A percentile compares a stretch with the other conserved stretches of the same genome.
Evolutionary conservation across 2,888 invertebrate species (phyloP).

Genomic region (Hololepta plana): DNA sequence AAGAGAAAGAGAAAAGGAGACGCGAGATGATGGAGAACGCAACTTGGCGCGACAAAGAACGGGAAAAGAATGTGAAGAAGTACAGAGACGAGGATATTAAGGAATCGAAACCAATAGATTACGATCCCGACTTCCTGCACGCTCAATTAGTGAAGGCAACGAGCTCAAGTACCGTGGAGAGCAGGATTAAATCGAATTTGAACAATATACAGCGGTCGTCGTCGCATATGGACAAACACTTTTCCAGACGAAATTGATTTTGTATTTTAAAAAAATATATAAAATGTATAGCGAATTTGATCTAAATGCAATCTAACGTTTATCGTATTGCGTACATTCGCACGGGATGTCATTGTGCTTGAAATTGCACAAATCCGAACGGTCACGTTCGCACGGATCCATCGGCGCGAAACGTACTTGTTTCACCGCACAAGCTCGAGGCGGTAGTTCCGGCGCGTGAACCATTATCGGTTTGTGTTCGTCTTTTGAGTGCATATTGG

Average conservation of each 20-base stretch:
- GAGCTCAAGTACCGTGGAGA: slow-evolving; percentile 55
- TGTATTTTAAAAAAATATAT: too few species aligned
- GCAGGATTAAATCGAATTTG: slow-evolving; percentile 70
- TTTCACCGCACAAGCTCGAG: too few species aligned
- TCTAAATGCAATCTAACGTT: too few species aligned
- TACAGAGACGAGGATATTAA: slow-evolving; percentile 40
- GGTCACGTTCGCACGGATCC: too few species aligned
- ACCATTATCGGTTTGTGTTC: too few species aligned
- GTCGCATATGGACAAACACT: slow-evolving; percentile 67
- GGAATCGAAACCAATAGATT: slow-evolving; percentile 26
- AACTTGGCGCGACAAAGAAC: slow-evolving; percentile 43
- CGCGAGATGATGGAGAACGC: slow-evolving; percentile 77
- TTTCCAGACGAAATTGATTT: slow-evolving; percentile 33
- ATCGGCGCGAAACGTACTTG: too few species aligned
- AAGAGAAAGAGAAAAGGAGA: slow-evolving; percentile 50
- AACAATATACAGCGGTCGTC: slow-evolving; percentile 76
- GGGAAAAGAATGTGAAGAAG: slow-evolving; percentile 41
- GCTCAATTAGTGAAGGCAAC: slow-evolving; percentile 48
- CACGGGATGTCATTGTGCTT: too few species aligned
- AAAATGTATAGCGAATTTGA: too few species aligned
- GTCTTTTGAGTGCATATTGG: too few species aligned
- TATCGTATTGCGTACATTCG: too few species aligned
- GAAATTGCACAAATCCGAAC: too few species aligned
- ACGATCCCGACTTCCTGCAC: slow-evolving; percentile 33
- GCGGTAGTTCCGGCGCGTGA: too few species aligned